Evolutionary conservation across 2,888 invertebrate genomes (phyloP).

Genomic region (Brachypterus glaber): DNA sequence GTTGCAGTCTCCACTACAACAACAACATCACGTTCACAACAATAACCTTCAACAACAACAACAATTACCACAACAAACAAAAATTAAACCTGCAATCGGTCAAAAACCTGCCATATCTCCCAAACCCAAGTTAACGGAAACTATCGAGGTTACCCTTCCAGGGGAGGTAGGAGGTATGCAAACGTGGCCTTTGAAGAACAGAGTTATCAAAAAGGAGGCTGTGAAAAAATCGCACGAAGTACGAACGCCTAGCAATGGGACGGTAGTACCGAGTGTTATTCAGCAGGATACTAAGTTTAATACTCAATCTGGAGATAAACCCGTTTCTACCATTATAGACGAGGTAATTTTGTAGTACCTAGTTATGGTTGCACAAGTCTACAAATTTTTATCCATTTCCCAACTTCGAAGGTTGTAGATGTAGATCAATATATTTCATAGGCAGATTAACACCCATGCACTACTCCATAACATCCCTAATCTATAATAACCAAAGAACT

Average conservation of each 20-base stretch:
- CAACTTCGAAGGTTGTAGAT: too few relatives aligned
- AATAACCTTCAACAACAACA: conserved; percentile 41
- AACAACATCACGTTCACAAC: conserved; percentile 11
- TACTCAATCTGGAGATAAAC: too few relatives aligned
- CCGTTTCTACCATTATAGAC: conserved; percentile 26
- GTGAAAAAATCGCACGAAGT: conserved; percentile 37
- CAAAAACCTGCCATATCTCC: conserved; percentile 43
- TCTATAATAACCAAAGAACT: too few relatives aligned
- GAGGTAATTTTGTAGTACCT: conserved; percentile 17
- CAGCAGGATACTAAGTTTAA: too few relatives aligned
- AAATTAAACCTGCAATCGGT: conserved; percentile 44
- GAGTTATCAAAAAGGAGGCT: conserved; percentile 40
- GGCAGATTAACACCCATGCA: too few relatives aligned
- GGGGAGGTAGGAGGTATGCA: conserved; percentile 47
- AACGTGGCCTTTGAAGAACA: conserved; percentile 55
- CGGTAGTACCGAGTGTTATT: too few relatives aligned
- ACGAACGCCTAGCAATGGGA: too few relatives aligned
- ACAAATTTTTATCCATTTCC: too few relatives aligned
- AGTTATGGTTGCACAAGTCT: too few relatives aligned
- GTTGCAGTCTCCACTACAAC: conserved; percentile 1
- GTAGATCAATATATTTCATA: too few relatives aligned
- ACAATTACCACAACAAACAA: conserved; percentile 43
- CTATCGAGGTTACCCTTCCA: conserved; percentile 56
- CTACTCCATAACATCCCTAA: too few relatives aligned
- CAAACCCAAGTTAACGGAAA: conserved; percentile 46